These are phyloP conservation scores for Drosophila leontia DNA, from an alignment of 1,140 invertebrate species.

Conservation along the genomic window DNA sequence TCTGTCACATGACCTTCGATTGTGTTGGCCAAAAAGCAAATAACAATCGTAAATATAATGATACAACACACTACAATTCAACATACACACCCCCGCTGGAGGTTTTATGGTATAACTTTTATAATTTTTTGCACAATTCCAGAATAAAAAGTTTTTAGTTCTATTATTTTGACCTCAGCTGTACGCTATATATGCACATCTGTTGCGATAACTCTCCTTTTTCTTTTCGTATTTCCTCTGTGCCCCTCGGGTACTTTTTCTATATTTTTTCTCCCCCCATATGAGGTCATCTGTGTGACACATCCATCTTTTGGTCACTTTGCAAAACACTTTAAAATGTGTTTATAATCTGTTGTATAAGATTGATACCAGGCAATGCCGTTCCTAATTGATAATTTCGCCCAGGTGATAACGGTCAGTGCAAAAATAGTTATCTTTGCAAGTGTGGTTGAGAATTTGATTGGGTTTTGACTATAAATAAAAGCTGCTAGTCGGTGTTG, in stretches of 20 bases:
- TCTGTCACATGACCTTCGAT: conserved; percentile 36
- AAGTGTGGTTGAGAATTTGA: conserved; percentile 18
- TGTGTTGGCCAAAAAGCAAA: conserved; percentile 15
- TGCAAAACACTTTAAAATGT: conserved; percentile 22
- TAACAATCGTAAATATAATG: not conserved
- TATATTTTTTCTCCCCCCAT: conserved; percentile 1
- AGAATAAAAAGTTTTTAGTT: not conserved
- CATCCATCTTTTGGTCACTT: conserved; percentile 25
- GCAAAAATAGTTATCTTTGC: conserved; percentile 34
- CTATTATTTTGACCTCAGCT: not conserved
- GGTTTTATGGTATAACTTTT: not conserved
- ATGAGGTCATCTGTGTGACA: conserved; percentile 46
- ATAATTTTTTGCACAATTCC: too few relatives aligned
- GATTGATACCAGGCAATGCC: conserved; percentile 24
- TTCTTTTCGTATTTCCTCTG: not conserved
- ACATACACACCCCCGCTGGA: conserved; percentile 6
- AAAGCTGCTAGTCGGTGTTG: not conserved
- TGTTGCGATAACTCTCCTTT: conserved; percentile 18
- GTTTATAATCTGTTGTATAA: conserved; percentile 12
- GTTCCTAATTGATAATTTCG: conserved; percentile 27
- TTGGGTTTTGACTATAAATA: conserved; percentile 24
- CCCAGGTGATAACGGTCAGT: conserved; percentile 18
- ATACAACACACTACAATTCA: not conserved
- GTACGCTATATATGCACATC: conserved; percentile 27
- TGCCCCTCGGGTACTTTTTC: not conserved